Conservation (phyloP, 2,797 vertebrate species). For the Monodelphis domestica region DNA sequence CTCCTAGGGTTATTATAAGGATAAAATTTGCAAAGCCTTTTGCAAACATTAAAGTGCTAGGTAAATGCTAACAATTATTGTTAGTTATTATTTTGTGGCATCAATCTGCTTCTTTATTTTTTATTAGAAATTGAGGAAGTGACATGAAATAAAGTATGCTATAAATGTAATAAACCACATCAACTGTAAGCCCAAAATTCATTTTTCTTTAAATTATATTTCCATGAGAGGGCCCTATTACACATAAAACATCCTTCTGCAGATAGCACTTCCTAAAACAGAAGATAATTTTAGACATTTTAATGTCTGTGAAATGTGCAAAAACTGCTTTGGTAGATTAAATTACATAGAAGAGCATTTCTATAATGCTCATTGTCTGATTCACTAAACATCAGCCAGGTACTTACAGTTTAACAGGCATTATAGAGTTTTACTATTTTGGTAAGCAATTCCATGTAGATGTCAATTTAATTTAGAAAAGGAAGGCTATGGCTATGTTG, state of each 20-base stretch:
- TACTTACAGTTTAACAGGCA: conserved; percentile 64
- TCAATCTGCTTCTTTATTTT: neutral
- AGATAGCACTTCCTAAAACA: conserved; percentile 66
- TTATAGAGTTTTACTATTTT: conserved; percentile 54
- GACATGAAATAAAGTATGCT: conserved; percentile 45
- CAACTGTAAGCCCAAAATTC: conserved; percentile 58
- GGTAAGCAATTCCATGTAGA: conserved; percentile 59
- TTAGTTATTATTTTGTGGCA: neutral
- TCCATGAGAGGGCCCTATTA: neutral
- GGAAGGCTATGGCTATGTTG: neutral
- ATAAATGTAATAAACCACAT: conserved; percentile 50
- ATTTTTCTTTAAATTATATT: conserved; percentile 64
- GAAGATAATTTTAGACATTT: conserved; percentile 46
- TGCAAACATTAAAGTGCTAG: too few relatives aligned
- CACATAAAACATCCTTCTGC: conserved; percentile 44
- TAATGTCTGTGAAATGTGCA: conserved; percentile 54
- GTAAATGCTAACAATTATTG: neutral
- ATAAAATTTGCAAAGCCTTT: neutral
- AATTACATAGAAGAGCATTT: conserved; percentile 66
- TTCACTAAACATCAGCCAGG: conserved; percentile 52
- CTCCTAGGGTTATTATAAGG: neutral
- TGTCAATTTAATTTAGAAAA: conserved; percentile 57
- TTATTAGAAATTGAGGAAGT: conserved; percentile 55
- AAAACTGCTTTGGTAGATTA: conserved; percentile 73
- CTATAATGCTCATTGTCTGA: conserved; percentile 60